phyloP scores from a whole-genome alignment of 2,888 invertebrate genomes.

The Mechanitis mazaeus region DNA sequence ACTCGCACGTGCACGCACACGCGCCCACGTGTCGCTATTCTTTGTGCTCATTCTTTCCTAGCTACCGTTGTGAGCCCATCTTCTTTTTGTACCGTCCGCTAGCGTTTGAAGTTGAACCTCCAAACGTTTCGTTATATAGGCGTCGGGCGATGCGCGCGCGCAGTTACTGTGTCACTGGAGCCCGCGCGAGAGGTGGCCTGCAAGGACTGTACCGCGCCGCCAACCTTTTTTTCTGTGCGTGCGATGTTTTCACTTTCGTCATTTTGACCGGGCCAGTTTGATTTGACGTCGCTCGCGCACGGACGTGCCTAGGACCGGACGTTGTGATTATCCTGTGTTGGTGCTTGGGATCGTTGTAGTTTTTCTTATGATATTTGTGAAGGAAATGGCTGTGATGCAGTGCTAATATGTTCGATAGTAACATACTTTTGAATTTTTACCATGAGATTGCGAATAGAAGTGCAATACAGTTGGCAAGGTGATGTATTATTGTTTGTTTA shows the following conservation, averaged over 20 bases:
- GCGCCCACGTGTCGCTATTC: constrained; percentile 68
- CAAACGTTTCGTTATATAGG: constrained; percentile 72
- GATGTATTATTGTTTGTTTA: constrained; percentile 63
- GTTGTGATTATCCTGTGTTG: constrained; percentile 70
- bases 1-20: constrained; percentile 68
- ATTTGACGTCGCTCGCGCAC: constrained; percentile 74
- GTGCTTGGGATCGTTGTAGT: constrained; percentile 70
- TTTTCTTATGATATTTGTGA: constrained; percentile 52
- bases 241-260: constrained; percentile 77
- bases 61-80: constrained; percentile 71
- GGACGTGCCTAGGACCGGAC: constrained; percentile 71
- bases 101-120: constrained; percentile 67
- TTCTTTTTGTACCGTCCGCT: constrained; percentile 70
- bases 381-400: constrained; percentile 73
- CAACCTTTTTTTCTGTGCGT: constrained; percentile 74
- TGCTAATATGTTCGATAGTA: constrained; percentile 75
- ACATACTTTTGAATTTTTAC: constrained; percentile 71
- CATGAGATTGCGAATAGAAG: constrained; percentile 74
- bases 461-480: constrained; percentile 76
- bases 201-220: constrained; percentile 71
- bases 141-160: constrained; percentile 69
- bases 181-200: constrained; percentile 73
- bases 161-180: constrained; percentile 75
- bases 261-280: constrained; percentile 76
- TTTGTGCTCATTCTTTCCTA: constrained; percentile 72